Percentiles rank a stretch among this genome's conserved stretches.
Evolutionary conservation across 2,797 vertebrate species (phyloP).

Genomic region (Toxotes lorentzi): DNA sequence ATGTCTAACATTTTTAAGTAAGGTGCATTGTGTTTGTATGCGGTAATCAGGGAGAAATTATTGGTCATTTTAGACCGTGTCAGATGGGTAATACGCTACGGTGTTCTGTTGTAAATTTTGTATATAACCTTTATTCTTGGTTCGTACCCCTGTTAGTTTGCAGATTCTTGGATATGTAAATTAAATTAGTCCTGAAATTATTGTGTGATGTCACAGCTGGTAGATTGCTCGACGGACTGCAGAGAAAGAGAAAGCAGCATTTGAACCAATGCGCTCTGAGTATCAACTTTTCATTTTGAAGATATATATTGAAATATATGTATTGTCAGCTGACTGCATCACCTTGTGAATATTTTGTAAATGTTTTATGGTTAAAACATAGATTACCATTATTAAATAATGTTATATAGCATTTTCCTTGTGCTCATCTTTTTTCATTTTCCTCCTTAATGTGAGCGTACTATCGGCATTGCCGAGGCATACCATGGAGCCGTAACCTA

Average conservation of each 20-base stretch:
- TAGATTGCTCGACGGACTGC: conserved; percentile 67
- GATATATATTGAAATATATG: conserved; percentile 77
- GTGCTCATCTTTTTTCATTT: conserved; percentile 59
- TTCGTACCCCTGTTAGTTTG: conserved; percentile 71
- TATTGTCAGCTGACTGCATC: conserved; percentile 75
- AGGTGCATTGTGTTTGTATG: conserved; percentile 74
- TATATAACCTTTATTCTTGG: conserved; percentile 73
- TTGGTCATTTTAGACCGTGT: conserved; percentile 79
- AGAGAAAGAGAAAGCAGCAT: conserved; percentile 55
- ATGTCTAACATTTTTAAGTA: conserved; percentile 78
- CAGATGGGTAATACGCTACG: conserved; percentile 66
- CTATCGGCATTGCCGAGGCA: conserved; percentile 29
- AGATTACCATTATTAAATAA: conserved; percentile 85
- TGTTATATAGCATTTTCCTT: conserved; percentile 65
- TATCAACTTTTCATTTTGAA: conserved; percentile 78
- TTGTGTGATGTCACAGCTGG: conserved; percentile 70
- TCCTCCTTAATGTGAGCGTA: conserved; percentile 25
- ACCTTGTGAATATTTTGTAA: conserved; percentile 86
- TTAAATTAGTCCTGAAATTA: conserved; percentile 69
- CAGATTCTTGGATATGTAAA: conserved; percentile 76
- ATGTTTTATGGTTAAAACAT: conserved; percentile 80
- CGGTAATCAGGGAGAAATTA: conserved; percentile 78
- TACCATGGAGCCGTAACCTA: conserved; percentile 74
- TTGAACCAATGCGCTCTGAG: conserved; percentile 64
- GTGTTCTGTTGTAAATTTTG: conserved; percentile 79